These are phyloP conservation scores for Carcharodon carcharias DNA, from an alignment of 2,797 vertebrate species.

Conservation along the genomic window DNA sequence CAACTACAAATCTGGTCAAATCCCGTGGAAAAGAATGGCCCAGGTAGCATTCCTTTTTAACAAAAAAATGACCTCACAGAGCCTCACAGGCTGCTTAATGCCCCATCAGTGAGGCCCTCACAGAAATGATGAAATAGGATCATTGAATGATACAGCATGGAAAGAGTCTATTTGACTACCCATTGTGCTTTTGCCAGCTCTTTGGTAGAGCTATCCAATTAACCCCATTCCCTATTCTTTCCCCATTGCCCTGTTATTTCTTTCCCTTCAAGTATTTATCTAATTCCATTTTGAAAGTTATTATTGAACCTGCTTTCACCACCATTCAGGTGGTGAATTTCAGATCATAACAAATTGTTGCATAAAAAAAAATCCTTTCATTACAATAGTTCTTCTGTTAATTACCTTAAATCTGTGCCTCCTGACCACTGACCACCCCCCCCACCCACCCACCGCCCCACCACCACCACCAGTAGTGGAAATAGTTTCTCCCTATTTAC, in stretches of 20 bases:
- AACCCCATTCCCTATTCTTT: not conserved
- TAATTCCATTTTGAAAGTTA: too few relatives aligned
- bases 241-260: not conserved
- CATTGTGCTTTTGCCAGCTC: not conserved
- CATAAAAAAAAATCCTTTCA: not conserved
- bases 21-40: not conserved
- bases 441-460: too few relatives aligned
- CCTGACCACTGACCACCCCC: too few relatives aligned
- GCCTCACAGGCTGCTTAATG: not conserved
- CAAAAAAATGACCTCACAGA: not conserved
- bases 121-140: not conserved
- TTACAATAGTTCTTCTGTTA: not conserved
- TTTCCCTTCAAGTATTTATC: not conserved
- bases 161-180: not conserved
- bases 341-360: not conserved
- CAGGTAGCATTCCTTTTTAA: not conserved
- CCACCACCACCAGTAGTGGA: not conserved
- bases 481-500: not conserved
- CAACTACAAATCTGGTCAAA: not conserved
- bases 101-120: not conserved
- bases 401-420: not conserved
- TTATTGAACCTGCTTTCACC: not conserved
- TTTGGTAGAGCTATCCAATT: not conserved
- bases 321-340: not conserved
- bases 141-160: not conserved